Base-by-base conservation (phyloP, 2,888 invertebrate genomes). In the Copidosoma aretas region DNA sequence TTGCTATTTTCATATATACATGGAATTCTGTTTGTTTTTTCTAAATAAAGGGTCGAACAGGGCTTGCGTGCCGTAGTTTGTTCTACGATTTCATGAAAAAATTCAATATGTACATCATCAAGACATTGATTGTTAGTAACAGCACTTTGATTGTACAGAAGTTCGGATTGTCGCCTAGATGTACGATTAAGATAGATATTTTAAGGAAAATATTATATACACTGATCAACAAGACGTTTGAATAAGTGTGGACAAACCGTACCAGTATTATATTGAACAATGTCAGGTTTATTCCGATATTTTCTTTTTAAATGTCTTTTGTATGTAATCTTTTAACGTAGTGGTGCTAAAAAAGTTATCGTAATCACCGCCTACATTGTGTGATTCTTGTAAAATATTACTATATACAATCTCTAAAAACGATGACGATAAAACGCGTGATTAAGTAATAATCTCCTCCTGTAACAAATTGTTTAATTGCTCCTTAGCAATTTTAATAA, bases 1-100 rank as follows among this genome's bases (percentile, higher is more conserved):
- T 71, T 73, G n/a, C 43, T 57, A 22, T 54, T 65, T 10, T 66
- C n/a, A 59, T 21, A 10, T 51, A 64, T 43, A 43, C 57, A 24
- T 17, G 24, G 24, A 24, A 54, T 54, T 24, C 12, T 54, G n/a
- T 15, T n/a, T n/a, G 17, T 24, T 15, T 17, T 46, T 46, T 46
- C 8, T 46, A 46, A 46, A 46, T 46, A 12, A 8, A 46, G 17
- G 12, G 43, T 46, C 12, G 43, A 46, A 17, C 14, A 46, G 17
- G 43, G 43, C 17, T 46, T 46, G 12, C 12, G 12, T 15, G 17
- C 3, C 1, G 43, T 8, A 15, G 17, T 12, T 46, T 46, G 4
- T 15, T 46, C 8, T 4, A 46, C 15, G 8, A 46, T 46, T 46
- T 17, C 43, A 46, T 46, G 43, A 8, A 46, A 46, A 46, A 8